Evolutionary conservation across 1,140 invertebrate species (phyloP).

Genomic region (Notospermus geniculatus): DNA sequence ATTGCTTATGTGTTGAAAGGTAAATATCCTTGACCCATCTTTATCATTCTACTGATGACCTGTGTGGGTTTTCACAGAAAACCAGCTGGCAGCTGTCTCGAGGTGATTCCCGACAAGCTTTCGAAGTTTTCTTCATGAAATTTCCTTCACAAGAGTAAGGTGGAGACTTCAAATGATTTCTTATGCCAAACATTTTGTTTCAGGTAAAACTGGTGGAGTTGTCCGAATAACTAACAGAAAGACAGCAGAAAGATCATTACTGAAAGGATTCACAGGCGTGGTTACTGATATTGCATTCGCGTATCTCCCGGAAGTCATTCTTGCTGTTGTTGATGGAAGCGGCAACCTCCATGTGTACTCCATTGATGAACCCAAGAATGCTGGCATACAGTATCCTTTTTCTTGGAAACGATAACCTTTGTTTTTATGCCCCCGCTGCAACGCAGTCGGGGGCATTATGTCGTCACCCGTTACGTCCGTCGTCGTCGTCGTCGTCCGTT

Average conservation of each 20-base stretch:
- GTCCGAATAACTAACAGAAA: constrained; percentile 77
- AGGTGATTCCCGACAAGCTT: too few species aligned
- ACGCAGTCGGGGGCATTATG: too few species aligned
- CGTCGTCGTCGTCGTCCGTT: too few species aligned
- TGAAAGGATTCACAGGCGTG: constrained; percentile 82
- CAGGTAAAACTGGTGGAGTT: constrained; percentile 70
- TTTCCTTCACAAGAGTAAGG: too few species aligned
- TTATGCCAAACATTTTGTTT: constrained; percentile 32
- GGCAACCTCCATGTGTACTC: constrained; percentile 80
- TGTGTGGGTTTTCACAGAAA: too few species aligned
- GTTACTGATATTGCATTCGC: constrained; percentile 89
- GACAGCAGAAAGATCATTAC: constrained; percentile 71
- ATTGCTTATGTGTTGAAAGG: constrained; percentile 88
- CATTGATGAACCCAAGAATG: constrained; percentile 59
- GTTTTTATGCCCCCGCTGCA: too few species aligned
- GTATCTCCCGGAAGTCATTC: constrained; percentile 70
- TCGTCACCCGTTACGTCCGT: too few species aligned
- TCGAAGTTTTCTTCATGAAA: too few species aligned
- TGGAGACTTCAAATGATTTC: too few species aligned
- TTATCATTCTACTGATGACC: too few species aligned
- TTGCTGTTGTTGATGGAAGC: constrained; percentile 81
- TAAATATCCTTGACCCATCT: constrained; percentile 55
- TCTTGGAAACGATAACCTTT: too few species aligned
- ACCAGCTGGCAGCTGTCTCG: too few species aligned
- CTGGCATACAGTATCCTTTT: constrained; percentile 55